Evolutionary conservation across 2,113 vertebrate species (phyloP).

Genomic region (Maccullochella peelii): DNA sequence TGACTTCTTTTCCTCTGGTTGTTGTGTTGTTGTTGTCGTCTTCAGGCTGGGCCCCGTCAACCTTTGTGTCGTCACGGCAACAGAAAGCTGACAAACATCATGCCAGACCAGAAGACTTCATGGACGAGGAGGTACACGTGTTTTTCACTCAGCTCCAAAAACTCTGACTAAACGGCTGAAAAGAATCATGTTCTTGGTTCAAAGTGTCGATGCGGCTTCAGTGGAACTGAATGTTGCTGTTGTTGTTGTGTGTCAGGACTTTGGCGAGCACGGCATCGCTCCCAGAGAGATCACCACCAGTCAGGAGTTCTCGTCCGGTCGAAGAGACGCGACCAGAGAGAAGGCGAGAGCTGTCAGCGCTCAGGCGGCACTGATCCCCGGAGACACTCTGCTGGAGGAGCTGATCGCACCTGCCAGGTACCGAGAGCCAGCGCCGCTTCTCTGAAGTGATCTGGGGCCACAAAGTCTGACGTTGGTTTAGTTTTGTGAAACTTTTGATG

Average conservation of each 20-base stretch:
- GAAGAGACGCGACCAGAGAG: constrained; percentile 86
- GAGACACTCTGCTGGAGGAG: constrained; percentile 91
- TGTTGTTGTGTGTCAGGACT: constrained; percentile 84
- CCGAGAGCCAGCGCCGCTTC: too few relatives aligned
- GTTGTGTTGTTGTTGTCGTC: background rate
- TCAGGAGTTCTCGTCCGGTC: constrained; percentile 90
- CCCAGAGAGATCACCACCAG: constrained; percentile 92
- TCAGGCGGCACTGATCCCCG: constrained; percentile 88
- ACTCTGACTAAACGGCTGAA: too few relatives aligned
- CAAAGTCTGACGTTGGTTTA: too few relatives aligned
- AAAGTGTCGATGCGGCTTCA: background rate
- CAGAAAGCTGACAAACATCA: constrained; percentile 88
- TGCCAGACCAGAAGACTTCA: constrained; percentile 92
- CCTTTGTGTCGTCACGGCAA: constrained; percentile 93
- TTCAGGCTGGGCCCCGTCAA: constrained; percentile 93
- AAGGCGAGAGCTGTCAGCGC: constrained; percentile 89
- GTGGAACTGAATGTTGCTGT: background rate
- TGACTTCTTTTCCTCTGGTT: background rate
- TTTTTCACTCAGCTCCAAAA: too few relatives aligned
- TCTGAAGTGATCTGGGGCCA: too few relatives aligned
- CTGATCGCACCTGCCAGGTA: constrained; percentile 91
- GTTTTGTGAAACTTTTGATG: too few relatives aligned
- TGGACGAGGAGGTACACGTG: constrained; percentile 92
- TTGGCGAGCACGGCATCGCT: constrained; percentile 95
- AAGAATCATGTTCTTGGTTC: too few relatives aligned